phyloP scores from a whole-genome alignment of 2,797 vertebrate genomes.

The Sebastes ruberrimus region DNA sequence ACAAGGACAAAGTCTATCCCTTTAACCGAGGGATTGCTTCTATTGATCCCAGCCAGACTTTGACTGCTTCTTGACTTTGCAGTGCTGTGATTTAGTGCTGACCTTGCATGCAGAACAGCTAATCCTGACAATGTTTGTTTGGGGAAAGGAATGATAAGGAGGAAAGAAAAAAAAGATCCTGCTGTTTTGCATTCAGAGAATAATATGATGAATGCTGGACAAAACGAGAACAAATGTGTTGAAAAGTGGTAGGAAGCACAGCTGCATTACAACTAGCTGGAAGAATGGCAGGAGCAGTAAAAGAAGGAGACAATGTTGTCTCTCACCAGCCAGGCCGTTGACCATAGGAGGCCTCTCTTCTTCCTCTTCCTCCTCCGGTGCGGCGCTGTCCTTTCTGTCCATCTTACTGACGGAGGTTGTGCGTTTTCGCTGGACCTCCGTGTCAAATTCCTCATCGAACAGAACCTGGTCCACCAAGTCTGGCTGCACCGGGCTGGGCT shows the following conservation, averaged over 20 bases:
- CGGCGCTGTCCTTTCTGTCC: slow-evolving; percentile 93
- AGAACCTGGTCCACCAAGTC: slow-evolving; percentile 97
- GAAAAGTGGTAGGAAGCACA: not conserved
- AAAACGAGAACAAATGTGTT: not conserved
- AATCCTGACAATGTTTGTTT: slow-evolving; percentile 48
- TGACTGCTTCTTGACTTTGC: slow-evolving; percentile 35
- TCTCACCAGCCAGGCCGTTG: slow-evolving; percentile 89
- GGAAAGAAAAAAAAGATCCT: not conserved
- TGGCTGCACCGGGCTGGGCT: slow-evolving; percentile 95
- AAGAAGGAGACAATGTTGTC: not conserved
- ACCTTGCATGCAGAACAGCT: slow-evolving; percentile 45
- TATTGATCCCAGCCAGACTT: slow-evolving; percentile 41
- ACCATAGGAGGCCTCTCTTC: slow-evolving; percentile 86
- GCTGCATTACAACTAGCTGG: not conserved
- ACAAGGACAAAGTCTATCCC: slow-evolving; percentile 33
- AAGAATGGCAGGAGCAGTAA: not conserved
- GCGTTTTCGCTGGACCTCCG: slow-evolving; percentile 93
- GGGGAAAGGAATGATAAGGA: slow-evolving; percentile 11
- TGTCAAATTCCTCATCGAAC: slow-evolving; percentile 96
- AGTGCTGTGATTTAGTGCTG: slow-evolving; percentile 45
- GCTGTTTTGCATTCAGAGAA: slow-evolving; percentile 30
- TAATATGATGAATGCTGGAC: slow-evolving; percentile 17
- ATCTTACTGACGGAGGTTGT: slow-evolving; percentile 98
- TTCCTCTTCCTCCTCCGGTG: slow-evolving; percentile 96
- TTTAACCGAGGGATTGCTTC: not conserved